Base-by-base conservation (phyloP, 2,797 vertebrate species). In the Fistularia commersonii region DNA sequence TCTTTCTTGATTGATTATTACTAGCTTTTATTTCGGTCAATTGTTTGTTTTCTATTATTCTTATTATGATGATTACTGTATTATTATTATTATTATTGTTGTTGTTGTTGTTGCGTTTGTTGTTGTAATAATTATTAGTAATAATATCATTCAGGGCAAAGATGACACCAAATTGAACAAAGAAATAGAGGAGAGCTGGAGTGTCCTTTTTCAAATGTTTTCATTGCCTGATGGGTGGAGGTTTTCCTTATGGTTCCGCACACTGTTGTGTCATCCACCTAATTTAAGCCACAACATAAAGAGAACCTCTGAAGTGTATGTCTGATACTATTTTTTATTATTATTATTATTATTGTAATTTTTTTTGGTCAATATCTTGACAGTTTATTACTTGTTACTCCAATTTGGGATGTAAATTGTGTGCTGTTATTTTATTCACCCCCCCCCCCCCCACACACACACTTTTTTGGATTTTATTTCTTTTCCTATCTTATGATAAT, bases 91-190 rank as follows among this genome's bases (percentile, higher is more conserved):
- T 68, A 61, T 61, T 13, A 55, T 69, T 72, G 46, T 39, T 56
- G 34, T 77, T 64, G 37, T 68, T 61, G 39, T 72, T 55, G 40
- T 68, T 54, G 51, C n/a, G n/a, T 38, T 63, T 74, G n/a, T 64
- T 72, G 8, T 66, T 63, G 1, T 70, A 44, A 7, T 66, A 73
- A 1, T 66, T 68, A 1, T 75, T 77, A 5, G 75, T 70, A 32
- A 79, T 77, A 32, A 78, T 78, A 72, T 81, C 85, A 80, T 92
- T 90, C 89, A 89, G 87, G 89, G 86, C 80, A 79, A 86, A 79
- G 74, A 82, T 79, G 74, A 87, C 88, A 90, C 89, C 90, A 90
- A 92, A 90, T 86, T 83, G 75, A 86, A 85, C 77, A 85, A 86
- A 85, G 33, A 78, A 47, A 68, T 65, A 51, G 61, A 69, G 53